Evolutionary conservation across 2,888 invertebrate genomes (phyloP).

Genomic region (Megamerina dolium): DNA sequence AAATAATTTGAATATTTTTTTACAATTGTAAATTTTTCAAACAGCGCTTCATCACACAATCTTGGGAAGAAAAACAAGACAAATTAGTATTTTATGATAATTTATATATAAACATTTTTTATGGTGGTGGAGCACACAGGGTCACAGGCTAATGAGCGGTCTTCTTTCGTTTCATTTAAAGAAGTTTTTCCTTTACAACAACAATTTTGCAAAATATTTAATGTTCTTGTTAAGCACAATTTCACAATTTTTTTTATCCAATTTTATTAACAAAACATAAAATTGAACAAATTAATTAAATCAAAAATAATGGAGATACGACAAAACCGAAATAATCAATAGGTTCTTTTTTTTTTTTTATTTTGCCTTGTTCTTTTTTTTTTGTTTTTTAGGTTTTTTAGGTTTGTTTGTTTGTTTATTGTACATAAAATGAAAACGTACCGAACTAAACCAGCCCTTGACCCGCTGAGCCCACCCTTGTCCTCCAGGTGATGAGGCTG

Average conservation of each 20-base stretch:
- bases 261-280: no score
- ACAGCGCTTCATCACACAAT: slow-evolving; percentile 1
- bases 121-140: slow-evolving; percentile 45
- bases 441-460: slow-evolving; percentile 66
- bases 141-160: slow-evolving; percentile 47
- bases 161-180: slow-evolving; percentile 37
- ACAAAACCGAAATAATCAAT: no score
- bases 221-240: no score
- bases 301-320: no score
- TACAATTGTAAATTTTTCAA: no score
- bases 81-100: background rate
- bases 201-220: no score
- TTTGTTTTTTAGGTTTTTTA: no score
- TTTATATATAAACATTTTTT: background rate
- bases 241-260: no score
- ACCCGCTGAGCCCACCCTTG: slow-evolving; percentile 67
- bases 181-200: slow-evolving; percentile 11
- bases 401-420: background rate
- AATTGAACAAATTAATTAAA: no score
- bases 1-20: no score
- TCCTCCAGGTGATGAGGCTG: slow-evolving; percentile 51
- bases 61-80: slow-evolving; percentile 4
- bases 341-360: no score
- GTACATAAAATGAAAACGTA: slow-evolving; percentile 56
- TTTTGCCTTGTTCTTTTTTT: no score